Evolutionary conservation across 2,888 invertebrate genomes (phyloP).

Genomic region (Pammene fasciana): DNA sequence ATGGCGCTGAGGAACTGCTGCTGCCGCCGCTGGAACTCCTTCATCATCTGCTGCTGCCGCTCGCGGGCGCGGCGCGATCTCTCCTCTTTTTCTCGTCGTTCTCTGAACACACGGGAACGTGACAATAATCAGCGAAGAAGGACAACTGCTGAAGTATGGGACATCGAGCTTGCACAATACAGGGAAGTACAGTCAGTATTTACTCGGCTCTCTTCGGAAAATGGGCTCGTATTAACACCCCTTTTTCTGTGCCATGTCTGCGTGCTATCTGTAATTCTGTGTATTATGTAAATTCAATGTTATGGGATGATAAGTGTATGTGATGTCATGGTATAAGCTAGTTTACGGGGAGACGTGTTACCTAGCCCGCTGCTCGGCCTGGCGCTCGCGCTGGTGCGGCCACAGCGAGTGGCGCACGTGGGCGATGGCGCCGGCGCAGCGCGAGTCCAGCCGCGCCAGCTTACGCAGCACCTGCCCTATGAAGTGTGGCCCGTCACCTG

Average conservation of each 20-base stretch:
- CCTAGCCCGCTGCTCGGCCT: slow-evolving; percentile 88
- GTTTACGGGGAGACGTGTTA: too few species aligned
- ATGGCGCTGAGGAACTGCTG: slow-evolving; percentile 89
- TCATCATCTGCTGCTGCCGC: slow-evolving; percentile 95
- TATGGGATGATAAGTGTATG: too few species aligned
- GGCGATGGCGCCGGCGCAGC: slow-evolving; percentile 87
- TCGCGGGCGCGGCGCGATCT: slow-evolving; percentile 93
- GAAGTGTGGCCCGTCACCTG: slow-evolving; percentile 95
- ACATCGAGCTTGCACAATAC: too few species aligned
- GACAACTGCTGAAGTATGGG: too few species aligned
- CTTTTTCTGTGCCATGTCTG: too few species aligned
- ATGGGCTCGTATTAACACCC: too few species aligned
- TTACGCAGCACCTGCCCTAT: slow-evolving; percentile 91
- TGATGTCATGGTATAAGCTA: too few species aligned
- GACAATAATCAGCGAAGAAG: background rate
- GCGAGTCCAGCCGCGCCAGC: slow-evolving; percentile 87
- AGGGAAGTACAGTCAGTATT: too few species aligned
- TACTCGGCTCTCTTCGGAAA: too few species aligned
- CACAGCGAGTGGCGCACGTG: slow-evolving; percentile 89
- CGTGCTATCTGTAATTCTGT: too few species aligned
- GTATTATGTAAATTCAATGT: too few species aligned
- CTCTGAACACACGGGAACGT: slow-evolving; percentile 60
- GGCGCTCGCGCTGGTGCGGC: slow-evolving; percentile 91
- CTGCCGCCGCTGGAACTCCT: slow-evolving; percentile 93
- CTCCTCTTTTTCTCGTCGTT: slow-evolving; percentile 91